A percentile compares a stretch with the other conserved stretches of the same genome.
Evolutionary conservation across 2,797 vertebrate species (phyloP).

Genomic region (Zenarchopterus dispar): DNA sequence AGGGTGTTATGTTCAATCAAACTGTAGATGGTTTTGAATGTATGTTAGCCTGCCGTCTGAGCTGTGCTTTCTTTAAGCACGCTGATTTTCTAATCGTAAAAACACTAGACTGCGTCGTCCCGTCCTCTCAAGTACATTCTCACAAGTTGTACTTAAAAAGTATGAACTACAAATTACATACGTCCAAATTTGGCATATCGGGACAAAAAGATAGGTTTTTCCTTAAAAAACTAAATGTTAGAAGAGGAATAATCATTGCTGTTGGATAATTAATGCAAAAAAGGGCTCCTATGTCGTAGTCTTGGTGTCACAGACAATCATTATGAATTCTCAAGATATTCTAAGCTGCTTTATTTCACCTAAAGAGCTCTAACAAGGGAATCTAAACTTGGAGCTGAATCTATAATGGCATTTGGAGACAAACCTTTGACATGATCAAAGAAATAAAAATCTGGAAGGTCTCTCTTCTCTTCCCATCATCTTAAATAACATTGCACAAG

Average conservation of each 20-base stretch:
- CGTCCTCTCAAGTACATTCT: too few species aligned
- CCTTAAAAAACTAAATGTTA: conserved; percentile 7
- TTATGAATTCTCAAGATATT: conserved; percentile 20
- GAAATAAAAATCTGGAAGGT: conserved; percentile 3
- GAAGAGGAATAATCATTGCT: conserved; percentile 8
- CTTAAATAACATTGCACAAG: conserved; percentile 32
- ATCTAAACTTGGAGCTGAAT: conserved; percentile 16
- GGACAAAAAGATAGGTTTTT: background rate
- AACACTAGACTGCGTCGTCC: too few species aligned
- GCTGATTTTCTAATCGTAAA: too few species aligned
- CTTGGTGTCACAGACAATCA: conserved; percentile 34
- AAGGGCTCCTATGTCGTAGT: conserved; percentile 40
- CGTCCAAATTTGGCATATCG: too few species aligned
- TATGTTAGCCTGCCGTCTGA: too few species aligned
- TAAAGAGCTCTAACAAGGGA: conserved; percentile 21
- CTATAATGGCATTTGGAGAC: conserved; percentile 39
- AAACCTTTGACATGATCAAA: conserved; percentile 34
- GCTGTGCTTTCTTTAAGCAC: too few species aligned
- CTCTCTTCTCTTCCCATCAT: conserved; percentile 11
- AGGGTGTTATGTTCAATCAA: too few species aligned
- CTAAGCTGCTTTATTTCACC: conserved; percentile 2
- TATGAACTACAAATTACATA: too few species aligned
- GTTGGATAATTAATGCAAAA: conserved; percentile 35
- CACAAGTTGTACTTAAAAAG: too few species aligned
- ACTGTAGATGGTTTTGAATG: too few species aligned